Conservation (phyloP, 2,888 invertebrate genomes). For the Cerceris ruficornis region DNA sequence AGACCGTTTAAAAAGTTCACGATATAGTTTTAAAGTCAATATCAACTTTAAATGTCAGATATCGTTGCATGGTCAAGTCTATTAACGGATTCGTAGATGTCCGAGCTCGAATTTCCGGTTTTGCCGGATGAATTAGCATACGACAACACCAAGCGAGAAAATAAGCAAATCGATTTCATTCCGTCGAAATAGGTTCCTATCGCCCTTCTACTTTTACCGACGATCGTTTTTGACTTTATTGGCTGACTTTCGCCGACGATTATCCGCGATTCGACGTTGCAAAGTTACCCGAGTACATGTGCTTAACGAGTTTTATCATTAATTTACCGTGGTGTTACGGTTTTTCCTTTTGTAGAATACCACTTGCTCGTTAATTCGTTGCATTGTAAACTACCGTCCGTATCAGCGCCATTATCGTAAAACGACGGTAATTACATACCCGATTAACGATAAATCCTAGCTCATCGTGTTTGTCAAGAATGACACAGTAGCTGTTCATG, state of each 20-base stretch:
- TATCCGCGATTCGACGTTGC: conserved; percentile 23
- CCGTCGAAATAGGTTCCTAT: conserved; percentile 1
- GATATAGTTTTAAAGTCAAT: background rate
- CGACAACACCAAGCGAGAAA: conserved; percentile 15
- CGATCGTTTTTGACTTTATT: conserved; percentile 10
- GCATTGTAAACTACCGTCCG: conserved; percentile 15
- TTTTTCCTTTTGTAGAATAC: conserved; percentile 1
- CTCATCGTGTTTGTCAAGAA: background rate
- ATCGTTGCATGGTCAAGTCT: conserved; percentile 26
- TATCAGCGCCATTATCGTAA: conserved; percentile 20
- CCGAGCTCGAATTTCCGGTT: conserved; percentile 43
- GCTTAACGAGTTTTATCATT: conserved; percentile 32
- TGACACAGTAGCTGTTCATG: background rate
- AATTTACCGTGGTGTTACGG: conserved; percentile 28
- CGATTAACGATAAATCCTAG: conserved; percentile 32
- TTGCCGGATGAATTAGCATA: conserved; percentile 46
- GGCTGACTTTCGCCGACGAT: conserved; percentile 38
- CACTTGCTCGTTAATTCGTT: conserved; percentile 24
- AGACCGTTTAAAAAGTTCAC: background rate
- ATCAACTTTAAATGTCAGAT: conserved; percentile 11
- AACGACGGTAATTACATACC: conserved; percentile 23
- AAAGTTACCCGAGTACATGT: conserved; percentile 32
- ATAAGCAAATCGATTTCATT: conserved; percentile 22
- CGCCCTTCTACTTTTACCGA: background rate
- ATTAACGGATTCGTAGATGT: conserved; percentile 14